Percentiles rank a stretch among this genome's conserved stretches.
phyloP scores from a whole-genome alignment of 1,140 invertebrate species.

The Metaphire vulgaris region DNA sequence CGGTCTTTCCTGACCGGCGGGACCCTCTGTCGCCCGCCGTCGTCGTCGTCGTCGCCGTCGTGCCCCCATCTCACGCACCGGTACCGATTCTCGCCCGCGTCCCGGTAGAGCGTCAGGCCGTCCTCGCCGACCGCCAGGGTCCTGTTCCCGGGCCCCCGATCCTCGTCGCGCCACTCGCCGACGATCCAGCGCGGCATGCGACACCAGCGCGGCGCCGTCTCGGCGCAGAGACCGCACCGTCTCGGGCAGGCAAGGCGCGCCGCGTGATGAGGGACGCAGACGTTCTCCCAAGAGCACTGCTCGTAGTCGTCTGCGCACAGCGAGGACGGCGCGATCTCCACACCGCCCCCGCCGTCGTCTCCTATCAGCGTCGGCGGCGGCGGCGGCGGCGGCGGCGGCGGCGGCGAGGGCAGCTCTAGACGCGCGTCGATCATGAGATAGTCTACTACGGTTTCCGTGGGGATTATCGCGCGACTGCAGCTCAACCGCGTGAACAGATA shows the following conservation, averaged over 20 bases:
- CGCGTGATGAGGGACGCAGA: neutral
- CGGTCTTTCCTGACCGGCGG: too few relatives aligned
- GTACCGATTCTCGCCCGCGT: neutral
- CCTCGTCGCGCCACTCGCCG: slow-evolving; percentile 16
- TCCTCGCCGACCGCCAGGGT: neutral
- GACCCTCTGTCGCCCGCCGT: neutral
- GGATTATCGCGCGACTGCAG: neutral
- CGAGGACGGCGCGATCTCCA: neutral
- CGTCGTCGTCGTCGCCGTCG: neutral
- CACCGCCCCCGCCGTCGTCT: neutral
- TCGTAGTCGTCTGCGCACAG: slow-evolving; percentile 29
- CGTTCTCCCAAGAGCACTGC: slow-evolving; percentile 9
- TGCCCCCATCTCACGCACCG: slow-evolving; percentile 19
- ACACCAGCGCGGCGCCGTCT: slow-evolving; percentile 3
- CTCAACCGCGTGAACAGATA: slow-evolving; percentile 1
- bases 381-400: too few relatives aligned
- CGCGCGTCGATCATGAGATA: too few relatives aligned
- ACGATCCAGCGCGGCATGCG: neutral
- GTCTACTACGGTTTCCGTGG: too few relatives aligned
- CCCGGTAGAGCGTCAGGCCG: neutral
- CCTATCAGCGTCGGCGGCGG: neutral
- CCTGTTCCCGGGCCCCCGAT: neutral
- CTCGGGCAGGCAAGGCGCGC: slow-evolving; percentile 13
- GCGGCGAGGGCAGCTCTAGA: neutral
- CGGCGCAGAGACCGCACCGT: slow-evolving; percentile 18